Evolutionary conservation across 1,140 invertebrate genomes (phyloP), one percentile per base, ranked within the genome.

Genomic region (Phortica variegata): DNA sequence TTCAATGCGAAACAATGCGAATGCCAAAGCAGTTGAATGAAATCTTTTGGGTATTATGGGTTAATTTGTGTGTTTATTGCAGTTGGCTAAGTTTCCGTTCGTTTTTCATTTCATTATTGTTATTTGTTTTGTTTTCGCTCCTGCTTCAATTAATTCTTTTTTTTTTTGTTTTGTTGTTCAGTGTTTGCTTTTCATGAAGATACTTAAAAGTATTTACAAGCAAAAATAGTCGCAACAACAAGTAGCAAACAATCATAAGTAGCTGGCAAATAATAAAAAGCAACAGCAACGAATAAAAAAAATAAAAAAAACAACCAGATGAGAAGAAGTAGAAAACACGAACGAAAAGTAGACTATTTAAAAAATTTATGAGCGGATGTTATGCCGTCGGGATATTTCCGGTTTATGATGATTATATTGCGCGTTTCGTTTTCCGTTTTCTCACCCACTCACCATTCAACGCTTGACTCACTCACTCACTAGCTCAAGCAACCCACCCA

Each of bases 291-390:
- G 16, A 56, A 48, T 52, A 29, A 7, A 49, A 59, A 58, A 15
- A 47, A 39, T 3, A 34, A n/a, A 6, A 37, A 37, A 38, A 66
- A 68, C 54, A 51, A 44, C 60, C n/a, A n/a, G n/a, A n/a, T n/a
- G n/a, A n/a, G n/a, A n/a, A n/a, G n/a, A n/a, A n/a, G n/a, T n/a
- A 16, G 16, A 6, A 52, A 68, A 69, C 44, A 51, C 52, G 49
- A 61, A 61, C 63, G 62, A 68, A 66, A 68, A 68, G 63, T 68
- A 69, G 65, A 69, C 60, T 68, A 65, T 70, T 71, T 71, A 66
- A 66, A 65, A 71, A 71, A 71, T 71, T 71, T 71, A 71, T 71
- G 60, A 60, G 60, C 66, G 66, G 66, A 71, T 71, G 62, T 71
- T 71, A 71, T 70, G 62, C 66, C 63, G 62, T 71, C 68, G 68